Evolutionary conservation across 2,113 vertebrate species (phyloP).

Genomic region (Phaethon lepturus): DNA sequence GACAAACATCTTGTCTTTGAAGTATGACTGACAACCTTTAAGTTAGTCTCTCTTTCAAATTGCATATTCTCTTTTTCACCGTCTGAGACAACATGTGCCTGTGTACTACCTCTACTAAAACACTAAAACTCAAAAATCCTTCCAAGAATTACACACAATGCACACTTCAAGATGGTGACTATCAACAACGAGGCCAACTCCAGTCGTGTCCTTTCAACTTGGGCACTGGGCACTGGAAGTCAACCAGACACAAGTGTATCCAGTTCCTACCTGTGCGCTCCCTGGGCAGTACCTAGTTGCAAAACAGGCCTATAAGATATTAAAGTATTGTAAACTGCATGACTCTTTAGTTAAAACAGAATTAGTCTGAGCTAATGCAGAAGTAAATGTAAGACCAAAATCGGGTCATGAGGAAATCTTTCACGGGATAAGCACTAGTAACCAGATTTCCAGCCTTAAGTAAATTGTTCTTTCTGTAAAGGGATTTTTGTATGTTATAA

Average conservation of each 20-base stretch:
- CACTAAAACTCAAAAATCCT: not conserved
- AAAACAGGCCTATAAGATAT: not conserved
- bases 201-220: not conserved
- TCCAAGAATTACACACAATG: not conserved
- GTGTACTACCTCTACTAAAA: not conserved
- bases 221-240: not conserved
- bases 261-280: not conserved
- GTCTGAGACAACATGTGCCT: rapidly evolving
- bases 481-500: not conserved
- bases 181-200: not conserved
- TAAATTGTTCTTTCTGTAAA: not conserved
- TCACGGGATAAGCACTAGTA: not conserved
- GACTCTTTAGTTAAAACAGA: not conserved
- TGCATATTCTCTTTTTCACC: not conserved
- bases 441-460: not conserved
- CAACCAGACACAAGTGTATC: not conserved
- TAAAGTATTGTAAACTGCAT: not conserved
- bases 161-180: not conserved
- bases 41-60: not conserved
- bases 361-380: not conserved
- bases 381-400: not conserved
- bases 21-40: not conserved
- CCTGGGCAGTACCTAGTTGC: not conserved
- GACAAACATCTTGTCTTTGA: not conserved
- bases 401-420: not conserved